A percentile compares a stretch with the other conserved stretches of the same genome.
Evolutionary conservation across 2,113 vertebrate species (phyloP).

Genomic region (Australoheros scitulus): DNA sequence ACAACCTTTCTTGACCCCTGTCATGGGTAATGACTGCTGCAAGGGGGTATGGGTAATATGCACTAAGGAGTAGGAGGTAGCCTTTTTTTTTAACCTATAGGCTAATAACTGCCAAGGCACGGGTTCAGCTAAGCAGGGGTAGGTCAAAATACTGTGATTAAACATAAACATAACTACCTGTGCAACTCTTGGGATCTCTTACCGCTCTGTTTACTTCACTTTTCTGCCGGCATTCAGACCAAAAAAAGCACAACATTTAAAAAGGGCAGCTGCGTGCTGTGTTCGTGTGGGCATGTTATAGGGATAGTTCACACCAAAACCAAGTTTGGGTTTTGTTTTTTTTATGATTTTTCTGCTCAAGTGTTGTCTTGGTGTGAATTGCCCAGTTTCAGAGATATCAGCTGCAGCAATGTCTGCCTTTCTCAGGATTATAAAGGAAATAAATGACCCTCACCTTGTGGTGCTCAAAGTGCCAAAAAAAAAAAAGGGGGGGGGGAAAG

Average conservation of each 20-base stretch:
- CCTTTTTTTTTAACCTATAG: slow-evolving; percentile 20
- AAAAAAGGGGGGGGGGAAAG: background rate
- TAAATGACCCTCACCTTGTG: background rate
- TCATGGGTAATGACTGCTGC: slow-evolving; percentile 68
- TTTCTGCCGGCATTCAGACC: background rate
- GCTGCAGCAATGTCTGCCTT: background rate
- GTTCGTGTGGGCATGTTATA: background rate
- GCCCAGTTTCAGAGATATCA: background rate
- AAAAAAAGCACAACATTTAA: slow-evolving; percentile 23
- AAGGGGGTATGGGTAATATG: slow-evolving; percentile 60
- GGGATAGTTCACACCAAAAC: background rate
- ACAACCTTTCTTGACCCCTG: slow-evolving; percentile 74
- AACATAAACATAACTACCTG: slow-evolving; percentile 24
- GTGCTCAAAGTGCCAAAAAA: background rate
- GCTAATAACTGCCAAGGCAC: slow-evolving; percentile 27
- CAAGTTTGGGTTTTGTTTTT: background rate
- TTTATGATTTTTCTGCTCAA: background rate
- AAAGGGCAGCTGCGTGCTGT: background rate
- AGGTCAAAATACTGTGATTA: slow-evolving; percentile 2
- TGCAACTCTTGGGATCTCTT: slow-evolving; percentile 20
- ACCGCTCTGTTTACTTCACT: slow-evolving; percentile 10
- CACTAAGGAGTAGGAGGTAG: slow-evolving; percentile 28
- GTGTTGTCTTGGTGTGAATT: background rate
- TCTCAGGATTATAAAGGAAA: background rate
- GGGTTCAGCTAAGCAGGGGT: slow-evolving; percentile 6